Evolutionary conservation across 1,140 invertebrate genomes (phyloP).

Genomic region (Euwallacea fornicatus): DNA sequence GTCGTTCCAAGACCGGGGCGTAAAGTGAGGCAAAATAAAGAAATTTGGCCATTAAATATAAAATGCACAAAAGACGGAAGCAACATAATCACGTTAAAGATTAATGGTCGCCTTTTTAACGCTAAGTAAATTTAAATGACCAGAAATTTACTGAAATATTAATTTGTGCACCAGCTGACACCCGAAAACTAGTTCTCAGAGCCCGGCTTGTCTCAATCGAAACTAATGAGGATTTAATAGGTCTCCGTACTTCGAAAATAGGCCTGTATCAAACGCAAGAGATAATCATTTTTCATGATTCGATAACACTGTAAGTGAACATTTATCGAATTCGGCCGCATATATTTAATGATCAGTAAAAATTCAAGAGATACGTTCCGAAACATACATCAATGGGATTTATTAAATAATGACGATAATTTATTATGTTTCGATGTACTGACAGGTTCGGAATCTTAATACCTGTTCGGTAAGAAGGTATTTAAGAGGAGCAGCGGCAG

Average conservation of each 20-base stretch:
- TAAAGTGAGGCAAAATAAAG: not conserved
- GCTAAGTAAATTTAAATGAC: conserved; percentile 25
- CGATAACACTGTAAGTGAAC: not conserved
- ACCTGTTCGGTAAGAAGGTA: conserved; percentile 25
- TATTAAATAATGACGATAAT: conserved; percentile 39
- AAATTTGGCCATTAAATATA: conserved; percentile 3
- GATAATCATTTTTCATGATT: not conserved
- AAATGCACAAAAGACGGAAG: not conserved
- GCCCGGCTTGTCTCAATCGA: not conserved
- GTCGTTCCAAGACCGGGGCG: no score
- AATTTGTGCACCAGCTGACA: conserved; percentile 16
- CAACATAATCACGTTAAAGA: conserved; percentile 13
- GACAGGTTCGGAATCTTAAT: conserved; percentile 32
- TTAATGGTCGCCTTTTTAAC: conserved; percentile 15
- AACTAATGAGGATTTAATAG: conserved; percentile 12
- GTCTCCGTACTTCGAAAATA: not conserved
- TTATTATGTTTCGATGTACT: conserved; percentile 34
- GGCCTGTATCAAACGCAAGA: not conserved
- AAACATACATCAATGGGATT: conserved; percentile 37
- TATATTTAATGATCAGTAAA: conserved; percentile 30
- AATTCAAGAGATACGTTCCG: conserved; percentile 22
- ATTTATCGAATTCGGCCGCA: not conserved
- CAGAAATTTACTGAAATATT: conserved; percentile 24
- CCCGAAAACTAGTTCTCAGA: conserved; percentile 3
- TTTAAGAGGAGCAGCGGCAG: conserved; percentile 18